Conservation (phyloP, 2,888 invertebrate species). For the Phengaris arion region DNA sequence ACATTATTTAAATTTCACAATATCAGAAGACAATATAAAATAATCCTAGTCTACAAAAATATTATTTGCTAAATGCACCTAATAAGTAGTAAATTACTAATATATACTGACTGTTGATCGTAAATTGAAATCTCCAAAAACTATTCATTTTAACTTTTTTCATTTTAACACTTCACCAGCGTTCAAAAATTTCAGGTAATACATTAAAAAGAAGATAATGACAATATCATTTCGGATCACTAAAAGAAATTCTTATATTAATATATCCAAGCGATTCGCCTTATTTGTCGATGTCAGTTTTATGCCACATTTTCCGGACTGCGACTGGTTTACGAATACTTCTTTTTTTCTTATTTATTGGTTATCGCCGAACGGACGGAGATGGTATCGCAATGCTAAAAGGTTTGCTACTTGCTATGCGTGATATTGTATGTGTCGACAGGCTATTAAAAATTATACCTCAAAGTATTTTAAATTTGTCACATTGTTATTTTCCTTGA, state of each 20-base stretch:
- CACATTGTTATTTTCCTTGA: neutral
- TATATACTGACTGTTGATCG: too few species aligned
- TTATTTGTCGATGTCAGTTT: slow-evolving; percentile 19
- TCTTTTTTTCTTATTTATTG: slow-evolving; percentile 18
- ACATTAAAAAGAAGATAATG: neutral
- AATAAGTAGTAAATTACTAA: too few species aligned
- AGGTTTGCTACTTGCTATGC: neutral
- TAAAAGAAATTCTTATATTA: slow-evolving; percentile 16
- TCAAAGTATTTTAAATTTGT: neutral
- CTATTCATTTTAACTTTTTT: too few species aligned
- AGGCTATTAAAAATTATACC: neutral
- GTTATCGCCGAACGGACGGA: neutral
- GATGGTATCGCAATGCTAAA: slow-evolving; percentile 9
- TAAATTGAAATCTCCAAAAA: too few species aligned
- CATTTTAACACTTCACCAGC: neutral
- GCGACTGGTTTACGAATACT: slow-evolving; percentile 8
- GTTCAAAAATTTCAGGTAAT: neutral
- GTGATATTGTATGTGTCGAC: neutral
- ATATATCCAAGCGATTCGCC: neutral
- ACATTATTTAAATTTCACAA: too few species aligned
- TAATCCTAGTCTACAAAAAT: too few species aligned
- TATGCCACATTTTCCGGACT: slow-evolving; percentile 19
- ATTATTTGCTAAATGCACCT: too few species aligned
- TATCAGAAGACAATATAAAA: too few species aligned
- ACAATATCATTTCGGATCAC: neutral